These are phyloP conservation scores for Rhodinocichla rosea DNA, from an alignment of 2,113 vertebrate species.

Conservation along the genomic window DNA sequence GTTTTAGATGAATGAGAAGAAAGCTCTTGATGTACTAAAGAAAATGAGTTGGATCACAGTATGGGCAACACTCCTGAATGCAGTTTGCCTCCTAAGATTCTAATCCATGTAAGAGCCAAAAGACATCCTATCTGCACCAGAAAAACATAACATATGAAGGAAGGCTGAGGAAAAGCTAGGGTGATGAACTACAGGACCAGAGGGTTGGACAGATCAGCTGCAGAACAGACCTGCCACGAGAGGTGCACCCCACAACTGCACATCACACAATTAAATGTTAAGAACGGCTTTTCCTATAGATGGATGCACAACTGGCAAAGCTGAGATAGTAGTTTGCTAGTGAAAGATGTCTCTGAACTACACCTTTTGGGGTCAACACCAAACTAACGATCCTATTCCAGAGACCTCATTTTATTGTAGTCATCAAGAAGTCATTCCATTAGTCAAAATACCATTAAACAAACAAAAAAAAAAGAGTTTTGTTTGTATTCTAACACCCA, in stretches of 20 bases:
- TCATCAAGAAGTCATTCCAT: background rate
- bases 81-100: background rate
- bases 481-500: background rate
- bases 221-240: accelerated
- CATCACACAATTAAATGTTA: background rate
- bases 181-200: background rate
- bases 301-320: background rate
- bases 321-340: background rate
- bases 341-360: background rate
- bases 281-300: background rate
- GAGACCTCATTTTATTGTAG: background rate
- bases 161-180: background rate
- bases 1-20: background rate
- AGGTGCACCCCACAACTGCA: background rate
- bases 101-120: background rate
- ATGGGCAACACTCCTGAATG: background rate
- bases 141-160: background rate
- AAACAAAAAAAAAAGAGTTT: background rate
- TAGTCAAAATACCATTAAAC: background rate
- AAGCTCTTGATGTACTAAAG: background rate
- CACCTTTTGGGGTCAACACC: background rate
- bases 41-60: background rate
- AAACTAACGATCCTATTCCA: background rate
- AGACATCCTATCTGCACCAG: background rate
- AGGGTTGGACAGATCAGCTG: background rate